A percentile compares a stretch with the other conserved stretches of the same genome.
These are phyloP conservation scores for Samia ricini DNA, from an alignment of 1,140 invertebrate genomes.

Conservation along the genomic window DNA sequence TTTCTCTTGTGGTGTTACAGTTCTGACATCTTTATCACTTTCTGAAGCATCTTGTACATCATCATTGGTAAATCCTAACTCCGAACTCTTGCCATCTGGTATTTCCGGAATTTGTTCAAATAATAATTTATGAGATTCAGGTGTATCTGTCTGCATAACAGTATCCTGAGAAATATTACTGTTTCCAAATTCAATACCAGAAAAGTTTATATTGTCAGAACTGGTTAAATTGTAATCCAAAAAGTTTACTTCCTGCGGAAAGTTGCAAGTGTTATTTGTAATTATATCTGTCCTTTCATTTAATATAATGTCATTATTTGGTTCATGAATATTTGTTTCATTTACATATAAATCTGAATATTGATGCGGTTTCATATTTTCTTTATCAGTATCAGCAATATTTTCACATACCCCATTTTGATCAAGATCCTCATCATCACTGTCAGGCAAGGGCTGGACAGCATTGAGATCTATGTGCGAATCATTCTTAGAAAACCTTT, in stretches of 20 bases:
- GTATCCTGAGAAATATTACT: conserved; percentile 44
- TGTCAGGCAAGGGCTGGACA: conserved; percentile 80
- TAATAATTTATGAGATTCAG: conserved; percentile 70
- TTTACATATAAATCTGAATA: conserved; percentile 31
- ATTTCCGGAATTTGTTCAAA: conserved; percentile 75
- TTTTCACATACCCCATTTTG: conserved; percentile 50
- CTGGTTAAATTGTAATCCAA: conserved; percentile 47
- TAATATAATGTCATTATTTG: conserved; percentile 65
- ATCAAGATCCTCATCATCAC: conserved; percentile 76
- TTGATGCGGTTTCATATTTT: conserved; percentile 55
- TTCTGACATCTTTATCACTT: conserved; percentile 55
- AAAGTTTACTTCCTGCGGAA: conserved; percentile 45
- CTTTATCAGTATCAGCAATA: conserved; percentile 48
- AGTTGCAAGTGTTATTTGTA: conserved; percentile 36
- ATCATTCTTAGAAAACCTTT: conserved; percentile 53
- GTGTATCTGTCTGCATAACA: conserved; percentile 63
- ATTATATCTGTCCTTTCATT: conserved; percentile 40
- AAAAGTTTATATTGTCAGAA: conserved; percentile 54
- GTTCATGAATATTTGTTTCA: conserved; percentile 37
- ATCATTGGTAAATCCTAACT: conserved; percentile 65
- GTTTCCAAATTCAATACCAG: conserved; percentile 57
- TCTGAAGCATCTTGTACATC: conserved; percentile 57
- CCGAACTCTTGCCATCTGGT: conserved; percentile 71
- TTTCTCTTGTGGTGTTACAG: conserved; percentile 54
- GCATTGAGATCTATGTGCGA: conserved; percentile 80